phyloP scores from a whole-genome alignment of 2,797 vertebrate genomes.

The Sebastes trivittatus region DNA sequence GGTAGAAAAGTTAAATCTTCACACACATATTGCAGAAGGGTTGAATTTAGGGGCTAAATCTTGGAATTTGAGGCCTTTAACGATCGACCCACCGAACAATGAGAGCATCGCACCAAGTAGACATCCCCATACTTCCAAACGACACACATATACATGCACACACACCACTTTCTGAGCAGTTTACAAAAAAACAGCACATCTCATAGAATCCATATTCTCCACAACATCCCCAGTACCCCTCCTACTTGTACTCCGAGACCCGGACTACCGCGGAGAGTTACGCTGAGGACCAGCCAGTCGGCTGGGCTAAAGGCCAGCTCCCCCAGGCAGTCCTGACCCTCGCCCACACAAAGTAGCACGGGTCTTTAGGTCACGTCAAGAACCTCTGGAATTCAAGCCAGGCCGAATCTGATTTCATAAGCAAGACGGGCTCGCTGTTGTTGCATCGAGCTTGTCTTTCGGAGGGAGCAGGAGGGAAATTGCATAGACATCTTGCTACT shows the following conservation, averaged over 20 bases:
- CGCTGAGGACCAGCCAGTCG: conserved; percentile 14
- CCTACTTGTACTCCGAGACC: conserved; percentile 46
- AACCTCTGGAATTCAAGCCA: conserved; percentile 58
- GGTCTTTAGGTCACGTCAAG: conserved; percentile 57
- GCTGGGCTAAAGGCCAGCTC: conserved; percentile 20
- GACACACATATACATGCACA: conserved; percentile 43
- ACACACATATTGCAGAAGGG: conserved; percentile 11
- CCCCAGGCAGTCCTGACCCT: conserved; percentile 25
- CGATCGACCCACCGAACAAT: conserved; percentile 47
- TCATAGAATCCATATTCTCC: conserved; percentile 64
- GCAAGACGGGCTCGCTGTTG: conserved; percentile 40
- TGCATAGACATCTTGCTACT: conserved; percentile 86
- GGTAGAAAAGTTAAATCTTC: conserved; percentile 58
- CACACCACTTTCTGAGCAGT: conserved; percentile 71
- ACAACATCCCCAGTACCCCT: conserved; percentile 60
- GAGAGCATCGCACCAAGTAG: conserved; percentile 59
- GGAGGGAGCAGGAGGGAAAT: conserved; percentile 64
- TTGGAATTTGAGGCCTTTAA: conserved; percentile 5
- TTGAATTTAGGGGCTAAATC: conserved; percentile 25
- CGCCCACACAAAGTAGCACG: conserved; percentile 57
- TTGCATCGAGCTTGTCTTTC: conserved; percentile 34
- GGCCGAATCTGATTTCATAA: conserved; percentile 53
- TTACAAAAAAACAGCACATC: conserved; percentile 76
- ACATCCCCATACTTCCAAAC: conserved; percentile 34
- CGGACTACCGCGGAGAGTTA: conserved; percentile 3